These are phyloP conservation scores for Amphiura filiformis DNA, from an alignment of 35 echinoderm and acorn worm genomes.

Conservation along the genomic window DNA sequence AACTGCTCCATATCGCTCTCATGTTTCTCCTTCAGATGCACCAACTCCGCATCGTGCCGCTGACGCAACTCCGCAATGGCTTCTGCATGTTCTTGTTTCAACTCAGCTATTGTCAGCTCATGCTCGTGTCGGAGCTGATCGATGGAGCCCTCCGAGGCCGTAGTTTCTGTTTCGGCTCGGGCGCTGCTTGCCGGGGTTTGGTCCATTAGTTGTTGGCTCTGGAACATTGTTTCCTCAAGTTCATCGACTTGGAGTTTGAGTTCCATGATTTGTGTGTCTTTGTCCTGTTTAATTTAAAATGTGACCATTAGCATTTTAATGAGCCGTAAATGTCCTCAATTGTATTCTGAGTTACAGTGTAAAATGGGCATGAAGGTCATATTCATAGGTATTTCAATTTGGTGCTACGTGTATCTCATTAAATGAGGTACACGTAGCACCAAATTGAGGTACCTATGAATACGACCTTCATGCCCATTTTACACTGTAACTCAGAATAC, in stretches of 20 bases:
- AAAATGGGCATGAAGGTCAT: too few relatives aligned
- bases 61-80: constrained; percentile 11
- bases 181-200: constrained; percentile 14
- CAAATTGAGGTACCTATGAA: too few relatives aligned
- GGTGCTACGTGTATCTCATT: too few relatives aligned
- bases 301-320: too few relatives aligned
- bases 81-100: constrained; percentile 51
- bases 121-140: constrained; percentile 46
- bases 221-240: constrained; percentile 73
- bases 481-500: too few relatives aligned
- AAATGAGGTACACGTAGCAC: too few relatives aligned
- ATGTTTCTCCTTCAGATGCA: constrained; percentile 49
- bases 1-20: constrained; percentile 66
- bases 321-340: too few relatives aligned
- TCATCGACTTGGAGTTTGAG: constrained; percentile 80
- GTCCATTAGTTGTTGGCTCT: constrained; percentile 63
- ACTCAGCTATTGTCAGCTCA: constrained; percentile 26
- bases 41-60: constrained; percentile 62
- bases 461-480: too few relatives aligned
- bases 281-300: constrained; percentile 52
- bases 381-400: too few relatives aligned
- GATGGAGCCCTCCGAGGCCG: not conserved
- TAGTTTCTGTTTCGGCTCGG: constrained; percentile 9
- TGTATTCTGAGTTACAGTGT: too few relatives aligned
- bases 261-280: constrained; percentile 72